These are phyloP conservation scores for Jaculus jaculus DNA, from an alignment of 2,113 vertebrate species.

Conservation along the genomic window DNA sequence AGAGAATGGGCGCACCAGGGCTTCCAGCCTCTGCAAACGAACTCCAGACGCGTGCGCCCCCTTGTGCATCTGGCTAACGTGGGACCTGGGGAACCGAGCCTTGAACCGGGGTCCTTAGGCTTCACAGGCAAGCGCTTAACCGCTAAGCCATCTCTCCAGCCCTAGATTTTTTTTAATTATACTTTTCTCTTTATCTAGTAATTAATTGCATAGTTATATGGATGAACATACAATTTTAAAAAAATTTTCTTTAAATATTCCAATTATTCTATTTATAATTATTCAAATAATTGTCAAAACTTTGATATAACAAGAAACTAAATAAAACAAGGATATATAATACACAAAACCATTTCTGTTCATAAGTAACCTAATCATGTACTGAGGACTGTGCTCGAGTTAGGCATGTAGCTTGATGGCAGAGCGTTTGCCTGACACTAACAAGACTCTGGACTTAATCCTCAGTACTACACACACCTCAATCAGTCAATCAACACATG, in stretches of 20 bases:
- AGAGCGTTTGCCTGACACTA: too few species aligned
- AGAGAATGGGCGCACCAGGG: too few species aligned
- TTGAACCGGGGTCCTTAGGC: too few species aligned
- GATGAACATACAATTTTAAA: not conserved
- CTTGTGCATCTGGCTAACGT: not conserved
- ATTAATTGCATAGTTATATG: not conserved
- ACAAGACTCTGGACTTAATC: too few species aligned
- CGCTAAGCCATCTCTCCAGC: too few species aligned
- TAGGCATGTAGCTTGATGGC: too few species aligned
- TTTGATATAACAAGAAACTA: not conserved
- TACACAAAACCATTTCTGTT: not conserved
- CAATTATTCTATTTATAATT: not conserved
- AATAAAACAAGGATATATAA: not conserved
- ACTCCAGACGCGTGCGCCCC: too few species aligned
- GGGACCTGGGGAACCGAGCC: too few species aligned
- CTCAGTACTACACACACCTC: too few species aligned
- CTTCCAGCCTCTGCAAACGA: too few species aligned
- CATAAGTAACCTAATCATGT: not conserved
- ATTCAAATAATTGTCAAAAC: not conserved
- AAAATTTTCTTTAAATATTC: conserved; percentile 5
- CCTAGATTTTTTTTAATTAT: not conserved
- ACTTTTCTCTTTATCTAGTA: not conserved
- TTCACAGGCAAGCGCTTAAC: too few species aligned
- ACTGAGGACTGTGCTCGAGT: not conserved
- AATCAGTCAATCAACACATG: too few species aligned